Evolutionary conservation across 1,140 invertebrate species (phyloP), one percentile per base, ranked within the genome.

Genomic region (Antheraea mylitta): DNA sequence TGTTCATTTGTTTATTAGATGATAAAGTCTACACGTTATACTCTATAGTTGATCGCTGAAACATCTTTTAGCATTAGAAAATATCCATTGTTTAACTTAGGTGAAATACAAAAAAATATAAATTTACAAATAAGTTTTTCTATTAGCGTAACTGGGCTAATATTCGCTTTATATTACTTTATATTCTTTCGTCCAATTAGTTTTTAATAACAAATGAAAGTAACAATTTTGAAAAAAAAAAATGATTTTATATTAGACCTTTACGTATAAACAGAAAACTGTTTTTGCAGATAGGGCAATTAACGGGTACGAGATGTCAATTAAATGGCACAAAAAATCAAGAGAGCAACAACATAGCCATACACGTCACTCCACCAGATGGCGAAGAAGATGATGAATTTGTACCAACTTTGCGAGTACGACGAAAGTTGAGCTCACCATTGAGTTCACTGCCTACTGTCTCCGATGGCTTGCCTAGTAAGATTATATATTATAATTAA

Each of bases 341-440:
- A 78, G 77, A 82, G 68, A 79, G 71, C 76, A 85, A 78, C 83
- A 90, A 85, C 79, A 90, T 90, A 73, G 82, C 86, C 65, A 92
- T 92, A 75, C 87, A 91, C 68, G 87, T 92, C 73, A 90, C 85
- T 78, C 85, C 90, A 79, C 86, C 87, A 18, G 90, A 90, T 81
- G 84, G 82, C 68, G 89, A 91, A 81, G 90, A 90, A 81, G 85
- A 90, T 72, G 87, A 91, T 70, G 86, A 86, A 58, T 80, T 87
- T 42, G 82, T 86, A 30, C 86, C 87, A n/a, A 77, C 86, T 22
- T 74, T 90, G 70, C 83, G 87, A 11, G 65, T 74, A 65, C 84
- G 90, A 0, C 74, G 90, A 8, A 92, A 92, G 66, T 82, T 89
- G 38, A 92, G 90, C 78, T 86, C 84, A 0, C 90, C 90, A 10